Conservation (phyloP, 2,113 vertebrate species). For the Apeltes quadracus region DNA sequence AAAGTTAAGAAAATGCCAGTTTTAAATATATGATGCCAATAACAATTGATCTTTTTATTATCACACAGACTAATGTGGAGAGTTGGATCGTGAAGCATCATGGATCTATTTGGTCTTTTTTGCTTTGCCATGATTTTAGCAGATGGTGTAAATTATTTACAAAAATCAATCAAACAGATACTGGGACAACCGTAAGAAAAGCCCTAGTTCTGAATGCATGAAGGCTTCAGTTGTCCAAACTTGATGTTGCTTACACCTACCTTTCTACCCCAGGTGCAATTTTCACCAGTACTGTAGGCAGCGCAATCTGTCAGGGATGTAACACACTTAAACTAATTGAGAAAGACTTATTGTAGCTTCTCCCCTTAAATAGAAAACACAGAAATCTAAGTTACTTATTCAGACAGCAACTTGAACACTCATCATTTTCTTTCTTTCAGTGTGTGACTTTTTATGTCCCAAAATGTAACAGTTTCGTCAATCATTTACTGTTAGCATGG, state of each 20-base stretch:
- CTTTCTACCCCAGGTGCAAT: slow-evolving; percentile 30
- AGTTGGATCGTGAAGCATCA: not conserved
- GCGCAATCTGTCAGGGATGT: slow-evolving; percentile 36
- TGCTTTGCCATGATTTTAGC: slow-evolving; percentile 14
- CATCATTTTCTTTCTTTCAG: not conserved
- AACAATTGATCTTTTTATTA: slow-evolving; percentile 8
- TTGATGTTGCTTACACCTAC: slow-evolving; percentile 16
- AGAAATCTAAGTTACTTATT: slow-evolving; percentile 15
- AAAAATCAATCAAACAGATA: slow-evolving; percentile 34
- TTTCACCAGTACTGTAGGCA: slow-evolving; percentile 20
- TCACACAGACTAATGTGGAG: not conserved
- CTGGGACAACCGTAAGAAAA: slow-evolving; percentile 1
- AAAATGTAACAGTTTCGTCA: not conserved
- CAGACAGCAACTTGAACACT: slow-evolving; percentile 16
- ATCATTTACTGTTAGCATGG: slow-evolving; percentile 7
- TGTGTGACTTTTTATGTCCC: slow-evolving; percentile 15
- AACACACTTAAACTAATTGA: slow-evolving; percentile 54
- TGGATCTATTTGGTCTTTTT: slow-evolving; percentile 8
- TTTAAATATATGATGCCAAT: slow-evolving; percentile 2
- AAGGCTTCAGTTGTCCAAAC: slow-evolving; percentile 14
- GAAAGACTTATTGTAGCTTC: not conserved
- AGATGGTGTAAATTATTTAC: slow-evolving; percentile 37
- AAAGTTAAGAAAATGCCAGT: slow-evolving; percentile 7
- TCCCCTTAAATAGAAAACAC: slow-evolving; percentile 8
- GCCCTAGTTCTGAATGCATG: slow-evolving; percentile 18